Conservation (phyloP, 2,113 vertebrate genomes). For the Amblyopsis rosae region DNA sequence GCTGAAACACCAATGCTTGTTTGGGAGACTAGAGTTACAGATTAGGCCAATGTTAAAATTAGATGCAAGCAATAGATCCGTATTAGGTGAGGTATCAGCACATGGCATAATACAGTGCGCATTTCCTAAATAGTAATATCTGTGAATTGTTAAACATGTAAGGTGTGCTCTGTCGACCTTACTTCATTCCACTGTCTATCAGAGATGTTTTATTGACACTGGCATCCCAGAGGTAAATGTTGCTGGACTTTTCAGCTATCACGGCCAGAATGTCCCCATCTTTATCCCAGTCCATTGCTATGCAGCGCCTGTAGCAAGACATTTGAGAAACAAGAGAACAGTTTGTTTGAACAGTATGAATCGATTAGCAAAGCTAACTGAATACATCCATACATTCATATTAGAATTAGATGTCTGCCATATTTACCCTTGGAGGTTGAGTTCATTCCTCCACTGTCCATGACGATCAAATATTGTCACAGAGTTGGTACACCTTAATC, state of each 20-base stretch:
- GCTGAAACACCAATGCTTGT: too few relatives aligned
- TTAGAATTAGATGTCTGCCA: constrained; percentile 21
- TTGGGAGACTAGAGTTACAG: too few relatives aligned
- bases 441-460: constrained; percentile 92
- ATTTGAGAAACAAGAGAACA: background rate
- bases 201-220: constrained; percentile 91
- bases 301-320: constrained; percentile 76
- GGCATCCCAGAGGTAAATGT: constrained; percentile 91
- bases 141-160: too few relatives aligned
- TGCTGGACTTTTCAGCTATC: constrained; percentile 90
- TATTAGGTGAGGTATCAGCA: background rate
- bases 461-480: constrained; percentile 98
- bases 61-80: background rate
- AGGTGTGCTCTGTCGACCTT: constrained; percentile 28
- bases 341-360: background rate
- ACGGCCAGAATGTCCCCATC: constrained; percentile 92
- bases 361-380: background rate
- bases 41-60: too few relatives aligned
- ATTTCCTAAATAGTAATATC: background rate
- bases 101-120: too few relatives aligned
- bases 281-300: constrained; percentile 97
- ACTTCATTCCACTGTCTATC: constrained; percentile 94
- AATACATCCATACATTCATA: background rate
- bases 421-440: constrained; percentile 88
- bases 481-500: constrained; percentile 81